A percentile compares a stretch with the other conserved stretches of the same genome.
phyloP scores from a whole-genome alignment of 2,113 vertebrate genomes.

The Thermophis baileyi region DNA sequence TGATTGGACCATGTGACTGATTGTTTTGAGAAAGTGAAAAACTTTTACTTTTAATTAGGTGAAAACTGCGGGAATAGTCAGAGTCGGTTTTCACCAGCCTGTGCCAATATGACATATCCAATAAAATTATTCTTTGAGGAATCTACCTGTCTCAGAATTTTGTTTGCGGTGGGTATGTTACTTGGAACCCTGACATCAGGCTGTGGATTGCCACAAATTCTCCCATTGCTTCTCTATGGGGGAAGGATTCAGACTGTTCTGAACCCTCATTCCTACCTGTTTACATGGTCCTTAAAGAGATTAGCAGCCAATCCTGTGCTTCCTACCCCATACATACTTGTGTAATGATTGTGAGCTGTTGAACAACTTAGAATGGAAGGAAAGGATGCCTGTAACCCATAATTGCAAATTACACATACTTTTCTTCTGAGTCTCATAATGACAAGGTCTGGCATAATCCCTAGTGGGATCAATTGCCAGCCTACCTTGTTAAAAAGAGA shows the following conservation, averaged over 20 bases:
- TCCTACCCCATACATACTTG: not conserved
- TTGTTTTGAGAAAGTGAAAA: too few species aligned
- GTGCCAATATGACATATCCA: too few species aligned
- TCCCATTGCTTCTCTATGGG: not conserved
- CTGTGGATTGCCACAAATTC: not conserved
- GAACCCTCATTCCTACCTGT: not conserved
- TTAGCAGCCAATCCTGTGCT: not conserved
- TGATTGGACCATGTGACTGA: too few species aligned
- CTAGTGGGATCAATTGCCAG: not conserved
- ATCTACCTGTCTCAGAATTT: too few species aligned
- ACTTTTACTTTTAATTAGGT: too few species aligned
- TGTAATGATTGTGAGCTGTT: not conserved
- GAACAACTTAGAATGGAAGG: not conserved
- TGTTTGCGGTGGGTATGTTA: too few species aligned
- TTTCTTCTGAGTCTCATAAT: not conserved
- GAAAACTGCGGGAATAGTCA: too few species aligned
- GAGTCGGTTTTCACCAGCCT: too few species aligned
- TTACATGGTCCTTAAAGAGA: not conserved
- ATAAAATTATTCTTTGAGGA: too few species aligned
- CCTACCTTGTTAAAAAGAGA: not conserved
- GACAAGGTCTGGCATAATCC: not conserved
- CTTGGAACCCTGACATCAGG: not conserved
- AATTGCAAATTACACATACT: not conserved
- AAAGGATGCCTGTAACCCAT: not conserved
- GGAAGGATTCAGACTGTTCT: not conserved